Evolutionary conservation across 64 coral and sea anemone genomes (phyloP).

Genomic region (Stichodactyla mertensii): DNA sequence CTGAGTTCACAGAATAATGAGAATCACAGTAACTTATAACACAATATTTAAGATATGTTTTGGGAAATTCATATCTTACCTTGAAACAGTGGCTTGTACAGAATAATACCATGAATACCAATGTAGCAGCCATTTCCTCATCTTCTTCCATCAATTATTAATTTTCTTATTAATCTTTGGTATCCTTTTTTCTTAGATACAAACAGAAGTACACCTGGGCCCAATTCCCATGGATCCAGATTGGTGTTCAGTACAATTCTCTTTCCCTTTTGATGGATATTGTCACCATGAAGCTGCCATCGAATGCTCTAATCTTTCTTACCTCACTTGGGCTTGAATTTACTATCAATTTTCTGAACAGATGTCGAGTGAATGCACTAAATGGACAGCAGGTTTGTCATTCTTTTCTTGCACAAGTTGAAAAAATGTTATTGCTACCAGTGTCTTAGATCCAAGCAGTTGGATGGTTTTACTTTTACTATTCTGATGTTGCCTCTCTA

Average conservation of each 20-base stretch:
- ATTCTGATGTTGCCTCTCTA: too few relatives aligned
- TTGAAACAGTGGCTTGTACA: too few relatives aligned
- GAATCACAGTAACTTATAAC: too few relatives aligned
- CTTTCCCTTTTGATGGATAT: slow-evolving; percentile 83
- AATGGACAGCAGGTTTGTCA: slow-evolving; percentile 64
- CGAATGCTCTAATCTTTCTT: slow-evolving; percentile 89
- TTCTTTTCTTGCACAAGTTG: not conserved
- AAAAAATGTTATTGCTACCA: too few relatives aligned
- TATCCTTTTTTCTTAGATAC: slow-evolving; percentile 39
- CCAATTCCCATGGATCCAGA: slow-evolving; percentile 99
- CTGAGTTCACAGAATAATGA: too few relatives aligned
- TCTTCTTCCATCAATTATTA: not conserved
- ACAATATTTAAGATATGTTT: too few relatives aligned
- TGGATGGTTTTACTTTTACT: not conserved
- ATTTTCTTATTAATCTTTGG: too few relatives aligned
- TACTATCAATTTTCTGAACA: slow-evolving; percentile 76
- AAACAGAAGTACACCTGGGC: slow-evolving; percentile 98
- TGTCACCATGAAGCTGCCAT: slow-evolving; percentile 94
- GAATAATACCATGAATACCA: too few relatives aligned
- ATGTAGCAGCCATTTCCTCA: too few relatives aligned
- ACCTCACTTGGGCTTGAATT: slow-evolving; percentile 85
- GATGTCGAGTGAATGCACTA: slow-evolving; percentile 90
- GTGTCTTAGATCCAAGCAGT: too few relatives aligned
- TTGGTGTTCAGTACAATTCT: slow-evolving; percentile 89
- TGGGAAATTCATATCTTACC: too few relatives aligned